These are phyloP conservation scores for Takifugu bimaculatus DNA, from an alignment of 2,113 vertebrate species.

Conservation along the genomic window DNA sequence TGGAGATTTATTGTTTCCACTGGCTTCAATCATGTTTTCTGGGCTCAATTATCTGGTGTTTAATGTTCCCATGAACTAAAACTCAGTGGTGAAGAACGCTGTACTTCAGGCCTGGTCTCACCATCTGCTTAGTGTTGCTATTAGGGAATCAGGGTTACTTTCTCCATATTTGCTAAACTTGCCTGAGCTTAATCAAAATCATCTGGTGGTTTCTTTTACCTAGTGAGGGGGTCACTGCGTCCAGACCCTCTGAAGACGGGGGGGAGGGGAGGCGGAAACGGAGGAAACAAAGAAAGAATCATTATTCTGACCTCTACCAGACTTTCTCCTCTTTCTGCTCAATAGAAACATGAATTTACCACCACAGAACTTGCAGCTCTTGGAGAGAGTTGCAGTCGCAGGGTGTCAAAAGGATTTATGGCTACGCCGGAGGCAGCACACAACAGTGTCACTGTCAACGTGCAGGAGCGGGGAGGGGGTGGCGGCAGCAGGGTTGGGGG, in stretches of 20 bases:
- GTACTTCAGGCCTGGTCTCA: conserved; percentile 6
- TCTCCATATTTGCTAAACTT: conserved; percentile 34
- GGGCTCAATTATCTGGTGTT: conserved; percentile 14
- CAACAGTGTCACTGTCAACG: conserved; percentile 36
- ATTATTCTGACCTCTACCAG: conserved; percentile 24
- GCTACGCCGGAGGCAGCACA: conserved; percentile 18
- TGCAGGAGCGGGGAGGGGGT: conserved; percentile 22
- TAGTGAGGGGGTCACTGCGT: conserved; percentile 49
- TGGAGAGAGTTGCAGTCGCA: conserved; percentile 13
- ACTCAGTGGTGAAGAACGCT: conserved; percentile 1
- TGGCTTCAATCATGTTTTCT: conserved; percentile 23
- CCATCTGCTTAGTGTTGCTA: conserved; percentile 15
- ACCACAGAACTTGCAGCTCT: not conserved
- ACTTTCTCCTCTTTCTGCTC: conserved; percentile 28
- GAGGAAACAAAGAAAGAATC: conserved; percentile 31
- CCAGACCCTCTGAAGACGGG: conserved; percentile 19
- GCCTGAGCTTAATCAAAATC: conserved; percentile 53
- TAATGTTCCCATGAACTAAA: conserved; percentile 15
- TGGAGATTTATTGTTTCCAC: conserved; percentile 6
- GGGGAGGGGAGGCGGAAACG: conserved; percentile 11
- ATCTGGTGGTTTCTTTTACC: conserved; percentile 53
- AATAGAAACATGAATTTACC: conserved; percentile 47
- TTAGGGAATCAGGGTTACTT: conserved; percentile 24
- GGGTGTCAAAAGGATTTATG: conserved; percentile 56
- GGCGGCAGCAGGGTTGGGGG: conserved; percentile 25